A percentile compares a stretch with the other conserved stretches of the same genome.
These are phyloP conservation scores for Eudemis profundana DNA, from an alignment of 2,888 invertebrate species.

Conservation along the genomic window DNA sequence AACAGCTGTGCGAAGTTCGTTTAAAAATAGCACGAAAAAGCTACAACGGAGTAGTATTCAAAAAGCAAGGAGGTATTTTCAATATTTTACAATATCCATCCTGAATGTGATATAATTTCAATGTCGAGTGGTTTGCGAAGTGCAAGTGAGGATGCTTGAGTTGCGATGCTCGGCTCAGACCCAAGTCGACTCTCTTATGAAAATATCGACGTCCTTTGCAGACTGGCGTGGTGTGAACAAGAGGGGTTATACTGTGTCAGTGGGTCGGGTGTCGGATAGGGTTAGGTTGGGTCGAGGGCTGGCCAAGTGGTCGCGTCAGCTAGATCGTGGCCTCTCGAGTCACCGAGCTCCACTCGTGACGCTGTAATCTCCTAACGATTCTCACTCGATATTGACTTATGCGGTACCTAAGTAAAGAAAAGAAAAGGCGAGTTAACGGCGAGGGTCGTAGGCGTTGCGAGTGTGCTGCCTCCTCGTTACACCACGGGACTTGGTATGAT, in stretches of 20 bases:
- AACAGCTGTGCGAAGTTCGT: not conserved
- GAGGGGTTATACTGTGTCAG: slow-evolving; percentile 14
- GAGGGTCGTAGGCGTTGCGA: not conserved
- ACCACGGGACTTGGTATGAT: no score
- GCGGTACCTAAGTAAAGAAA: slow-evolving; percentile 8
- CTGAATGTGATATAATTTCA: slow-evolving; percentile 30
- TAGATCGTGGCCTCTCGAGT: slow-evolving; percentile 48
- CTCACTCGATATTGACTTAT: slow-evolving; percentile 42
- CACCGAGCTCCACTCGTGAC: slow-evolving; percentile 50
- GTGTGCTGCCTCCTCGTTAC: no score
- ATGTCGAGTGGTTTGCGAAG: slow-evolving; percentile 30
- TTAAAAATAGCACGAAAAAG: not conserved
- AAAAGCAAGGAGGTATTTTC: not conserved
- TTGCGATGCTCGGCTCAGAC: slow-evolving; percentile 7
- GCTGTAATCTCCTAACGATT: slow-evolving; percentile 56
- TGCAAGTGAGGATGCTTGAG: slow-evolving; percentile 26
- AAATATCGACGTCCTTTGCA: slow-evolving; percentile 26
- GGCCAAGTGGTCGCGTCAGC: slow-evolving; percentile 53
- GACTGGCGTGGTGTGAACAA: slow-evolving; percentile 18
- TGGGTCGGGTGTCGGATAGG: slow-evolving; percentile 31
- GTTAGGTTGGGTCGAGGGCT: slow-evolving; percentile 46
- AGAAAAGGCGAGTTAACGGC: not conserved
- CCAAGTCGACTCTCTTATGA: slow-evolving; percentile 13
- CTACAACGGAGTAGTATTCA: not conserved
- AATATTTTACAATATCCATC: slow-evolving; percentile 7